Conservation (phyloP, 2,888 invertebrate genomes). For the Volucella inanis region DNA sequence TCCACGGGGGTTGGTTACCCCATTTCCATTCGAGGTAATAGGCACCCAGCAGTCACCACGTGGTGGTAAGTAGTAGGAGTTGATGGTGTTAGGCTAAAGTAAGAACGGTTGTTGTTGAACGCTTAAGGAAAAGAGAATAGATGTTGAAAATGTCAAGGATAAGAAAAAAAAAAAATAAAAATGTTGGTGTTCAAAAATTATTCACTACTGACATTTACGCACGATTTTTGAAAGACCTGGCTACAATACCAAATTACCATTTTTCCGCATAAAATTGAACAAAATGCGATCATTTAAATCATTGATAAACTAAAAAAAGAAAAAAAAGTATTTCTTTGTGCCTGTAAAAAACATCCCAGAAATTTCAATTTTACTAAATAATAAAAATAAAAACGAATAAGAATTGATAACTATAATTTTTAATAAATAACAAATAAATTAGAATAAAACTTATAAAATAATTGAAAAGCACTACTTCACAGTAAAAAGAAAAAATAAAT, state of each 20-base stretch:
- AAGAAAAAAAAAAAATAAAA: no score
- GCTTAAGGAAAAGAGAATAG: no score
- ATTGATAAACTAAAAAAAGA: slow-evolving; percentile 12
- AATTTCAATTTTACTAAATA: slow-evolving; percentile 51
- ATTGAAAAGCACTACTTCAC: slow-evolving; percentile 51
- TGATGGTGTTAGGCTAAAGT: no score
- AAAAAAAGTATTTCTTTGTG: slow-evolving; percentile 67
- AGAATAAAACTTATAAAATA: slow-evolving; percentile 10
- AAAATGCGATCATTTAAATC: slow-evolving; percentile 25
- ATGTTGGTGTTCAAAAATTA: no score
- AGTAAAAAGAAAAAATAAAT: slow-evolving; percentile 3
- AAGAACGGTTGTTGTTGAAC: no score
- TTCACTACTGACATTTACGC: not conserved
- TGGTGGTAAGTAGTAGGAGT: no score
- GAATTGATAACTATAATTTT: slow-evolving; percentile 31
- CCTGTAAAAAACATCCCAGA: slow-evolving; percentile 69
- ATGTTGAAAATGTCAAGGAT: no score
- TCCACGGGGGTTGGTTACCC: no score
- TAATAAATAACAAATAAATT: not conserved
- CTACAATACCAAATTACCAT: slow-evolving; percentile 13
- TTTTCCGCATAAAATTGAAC: slow-evolving; percentile 8
- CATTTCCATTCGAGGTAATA: no score
- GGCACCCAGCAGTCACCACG: no score
- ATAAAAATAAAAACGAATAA: slow-evolving; percentile 35
- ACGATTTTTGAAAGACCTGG: slow-evolving; percentile 2